phyloP scores from a whole-genome alignment of 1,140 invertebrate species.

The Acyrthosiphon pisum region DNA sequence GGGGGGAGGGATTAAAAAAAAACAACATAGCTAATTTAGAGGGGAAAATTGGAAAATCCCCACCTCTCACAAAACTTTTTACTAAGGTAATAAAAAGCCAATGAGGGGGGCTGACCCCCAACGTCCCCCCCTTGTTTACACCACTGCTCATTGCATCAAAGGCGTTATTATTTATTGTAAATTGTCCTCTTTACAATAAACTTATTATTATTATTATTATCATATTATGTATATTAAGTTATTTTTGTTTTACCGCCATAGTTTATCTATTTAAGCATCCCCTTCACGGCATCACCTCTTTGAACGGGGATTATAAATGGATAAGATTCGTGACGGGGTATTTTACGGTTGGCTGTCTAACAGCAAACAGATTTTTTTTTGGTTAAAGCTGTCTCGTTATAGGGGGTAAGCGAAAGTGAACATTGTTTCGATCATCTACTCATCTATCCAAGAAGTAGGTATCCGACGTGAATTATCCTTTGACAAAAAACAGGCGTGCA shows the following conservation, averaged over 20 bases:
- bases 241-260: background rate
- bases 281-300: background rate
- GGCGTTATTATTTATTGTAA: too few species aligned
- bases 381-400: background rate
- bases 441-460: background rate
- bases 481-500: background rate
- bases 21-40: too few species aligned
- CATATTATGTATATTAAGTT: background rate
- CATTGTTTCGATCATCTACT: constrained; percentile 1
- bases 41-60: too few species aligned
- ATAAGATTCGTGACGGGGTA: background rate
- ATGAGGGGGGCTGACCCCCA: too few species aligned
- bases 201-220: too few species aligned
- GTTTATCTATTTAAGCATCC: background rate
- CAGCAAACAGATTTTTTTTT: constrained; percentile 21
- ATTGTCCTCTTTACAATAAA: too few species aligned
- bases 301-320: background rate
- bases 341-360: constrained; percentile 23
- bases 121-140: too few species aligned
- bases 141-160: too few species aligned
- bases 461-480: background rate
- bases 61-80: too few species aligned
- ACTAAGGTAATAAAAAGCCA: too few species aligned
- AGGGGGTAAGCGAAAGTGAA: background rate
- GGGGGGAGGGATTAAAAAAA: too few species aligned